A percentile compares a stretch with the other conserved stretches of the same genome.
Evolutionary conservation across 2,888 invertebrate species (phyloP).

Genomic region (Caenorhabditis uteleia): DNA sequence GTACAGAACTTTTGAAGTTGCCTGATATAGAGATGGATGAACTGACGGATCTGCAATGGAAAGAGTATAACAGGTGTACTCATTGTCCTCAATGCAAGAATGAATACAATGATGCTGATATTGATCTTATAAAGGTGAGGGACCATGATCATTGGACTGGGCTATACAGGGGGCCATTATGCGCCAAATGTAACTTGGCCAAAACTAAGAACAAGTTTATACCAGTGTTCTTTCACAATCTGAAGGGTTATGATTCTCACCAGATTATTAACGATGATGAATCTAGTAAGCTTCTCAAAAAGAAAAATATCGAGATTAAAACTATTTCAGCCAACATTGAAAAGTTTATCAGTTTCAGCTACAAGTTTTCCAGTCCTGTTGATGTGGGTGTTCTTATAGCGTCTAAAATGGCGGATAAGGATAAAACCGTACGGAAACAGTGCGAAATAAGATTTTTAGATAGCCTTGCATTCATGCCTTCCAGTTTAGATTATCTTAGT

Average conservation of each 20-base stretch:
- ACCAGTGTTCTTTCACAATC: conserved; percentile 42
- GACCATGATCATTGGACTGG: conserved; percentile 23
- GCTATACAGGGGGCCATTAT: conserved; percentile 27
- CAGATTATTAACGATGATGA: conserved; percentile 18
- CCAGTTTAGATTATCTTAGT: conserved; percentile 10
- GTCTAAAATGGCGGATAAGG: no score
- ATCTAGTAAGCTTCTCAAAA: conserved; percentile 17
- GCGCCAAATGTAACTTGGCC: conserved; percentile 12
- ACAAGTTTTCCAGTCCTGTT: neutral
- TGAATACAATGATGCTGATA: neutral
- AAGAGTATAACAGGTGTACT: neutral
- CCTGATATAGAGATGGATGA: conserved; percentile 13
- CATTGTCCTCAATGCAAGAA: conserved; percentile 2
- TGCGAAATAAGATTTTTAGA: conserved; percentile 47
- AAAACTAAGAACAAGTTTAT: conserved; percentile 36
- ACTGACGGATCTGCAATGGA: conserved; percentile 20
- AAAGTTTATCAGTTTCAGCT: conserved; percentile 42
- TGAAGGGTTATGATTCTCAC: conserved; percentile 42
- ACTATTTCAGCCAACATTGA: conserved; percentile 36
- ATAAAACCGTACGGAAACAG: neutral
- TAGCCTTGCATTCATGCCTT: conserved; percentile 18
- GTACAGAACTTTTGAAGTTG: conserved; percentile 13
- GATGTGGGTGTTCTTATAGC: no score
- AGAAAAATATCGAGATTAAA: conserved; percentile 22
- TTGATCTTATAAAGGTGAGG: conserved; percentile 4